Conservation (phyloP, 2,797 vertebrate genomes). For the Sebastes hopkinsi region DNA sequence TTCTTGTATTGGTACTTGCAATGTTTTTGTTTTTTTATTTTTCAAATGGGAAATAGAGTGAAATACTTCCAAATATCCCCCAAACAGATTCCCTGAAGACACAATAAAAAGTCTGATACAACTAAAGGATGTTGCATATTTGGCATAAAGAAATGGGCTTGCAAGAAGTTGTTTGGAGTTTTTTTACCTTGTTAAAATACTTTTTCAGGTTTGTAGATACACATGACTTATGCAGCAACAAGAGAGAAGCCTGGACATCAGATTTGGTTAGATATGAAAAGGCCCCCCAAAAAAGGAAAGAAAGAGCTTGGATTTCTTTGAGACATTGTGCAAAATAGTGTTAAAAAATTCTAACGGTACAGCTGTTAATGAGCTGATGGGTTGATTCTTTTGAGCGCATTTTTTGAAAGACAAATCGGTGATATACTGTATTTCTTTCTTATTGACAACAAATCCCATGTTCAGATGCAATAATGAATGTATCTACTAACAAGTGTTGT, state of each 20-base stretch:
- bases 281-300: not conserved
- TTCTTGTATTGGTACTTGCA: not conserved
- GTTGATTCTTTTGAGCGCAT: not conserved
- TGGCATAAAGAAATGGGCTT: not conserved
- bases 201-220: not conserved
- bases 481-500: not conserved
- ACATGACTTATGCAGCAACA: not conserved
- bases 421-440: not conserved
- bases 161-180: not conserved
- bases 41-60: not conserved
- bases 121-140: not conserved
- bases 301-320: not conserved
- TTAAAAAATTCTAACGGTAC: not conserved
- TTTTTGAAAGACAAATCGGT: not conserved
- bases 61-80: not conserved
- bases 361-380: not conserved
- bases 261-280: not conserved
- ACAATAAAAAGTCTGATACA: slow-evolving; percentile 21
- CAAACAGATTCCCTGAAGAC: not conserved
- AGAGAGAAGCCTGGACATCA: not conserved
- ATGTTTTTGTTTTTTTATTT: not conserved
- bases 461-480: not conserved
- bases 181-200: not conserved
- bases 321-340: not conserved
- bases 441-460: not conserved